Evolutionary conservation across 2,113 vertebrate species (phyloP).

Genomic region (Pheucticus melanocephalus): DNA sequence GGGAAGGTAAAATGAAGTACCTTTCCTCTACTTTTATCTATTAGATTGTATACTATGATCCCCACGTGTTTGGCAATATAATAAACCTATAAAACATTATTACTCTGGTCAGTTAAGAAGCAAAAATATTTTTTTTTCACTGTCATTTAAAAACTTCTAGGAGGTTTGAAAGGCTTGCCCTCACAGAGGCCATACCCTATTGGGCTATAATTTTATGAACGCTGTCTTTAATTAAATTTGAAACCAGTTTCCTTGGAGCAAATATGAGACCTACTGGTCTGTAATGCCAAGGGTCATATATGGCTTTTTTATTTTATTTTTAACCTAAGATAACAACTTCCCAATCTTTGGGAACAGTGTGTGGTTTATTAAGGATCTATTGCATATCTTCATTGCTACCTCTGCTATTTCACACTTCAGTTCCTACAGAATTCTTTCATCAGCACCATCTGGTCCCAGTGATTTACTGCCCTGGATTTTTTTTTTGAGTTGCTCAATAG

Average conservation of each 20-base stretch:
- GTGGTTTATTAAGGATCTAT: slow-evolving; percentile 43
- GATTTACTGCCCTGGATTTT: slow-evolving; percentile 63
- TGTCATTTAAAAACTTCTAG: slow-evolving; percentile 15
- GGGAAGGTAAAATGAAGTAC: not conserved
- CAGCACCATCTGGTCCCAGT: slow-evolving; percentile 68
- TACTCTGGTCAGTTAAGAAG: not conserved
- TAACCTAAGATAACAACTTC: slow-evolving; percentile 4
- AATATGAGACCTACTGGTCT: not conserved
- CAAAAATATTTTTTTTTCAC: not conserved
- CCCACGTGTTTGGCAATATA: not conserved
- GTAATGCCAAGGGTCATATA: not conserved
- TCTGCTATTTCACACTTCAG: slow-evolving; percentile 63
- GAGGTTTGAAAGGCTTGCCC: not conserved
- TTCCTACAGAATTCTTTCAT: slow-evolving; percentile 64
- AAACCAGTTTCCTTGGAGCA: not conserved
- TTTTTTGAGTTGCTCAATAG: slow-evolving; percentile 27
- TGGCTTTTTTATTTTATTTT: not conserved
- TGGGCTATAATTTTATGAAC: slow-evolving; percentile 12
- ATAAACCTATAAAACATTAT: not conserved
- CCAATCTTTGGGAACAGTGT: slow-evolving; percentile 39
- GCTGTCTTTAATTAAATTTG: slow-evolving; percentile 16
- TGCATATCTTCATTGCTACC: slow-evolving; percentile 25
- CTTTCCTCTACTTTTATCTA: not conserved
- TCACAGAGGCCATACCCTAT: not conserved
- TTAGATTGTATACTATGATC: not conserved